phyloP scores from a whole-genome alignment of 2,113 vertebrate species.

The Chloebia gouldiae region DNA sequence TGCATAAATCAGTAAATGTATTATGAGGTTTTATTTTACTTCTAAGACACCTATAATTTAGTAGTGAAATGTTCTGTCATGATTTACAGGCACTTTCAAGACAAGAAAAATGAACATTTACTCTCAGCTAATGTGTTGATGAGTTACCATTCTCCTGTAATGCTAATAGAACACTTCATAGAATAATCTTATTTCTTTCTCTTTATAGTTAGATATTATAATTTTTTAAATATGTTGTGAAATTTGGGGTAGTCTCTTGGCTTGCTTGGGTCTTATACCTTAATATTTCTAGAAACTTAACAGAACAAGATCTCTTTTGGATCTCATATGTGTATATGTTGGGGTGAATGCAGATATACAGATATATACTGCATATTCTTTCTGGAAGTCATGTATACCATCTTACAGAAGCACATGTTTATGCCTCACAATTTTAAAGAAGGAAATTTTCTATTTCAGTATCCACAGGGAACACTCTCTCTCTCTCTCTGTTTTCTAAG shows the following conservation, averaged over 20 bases:
- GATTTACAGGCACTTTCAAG: neutral
- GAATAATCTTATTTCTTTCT: neutral
- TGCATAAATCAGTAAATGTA: constrained; percentile 37
- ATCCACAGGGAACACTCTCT: neutral
- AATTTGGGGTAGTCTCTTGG: neutral
- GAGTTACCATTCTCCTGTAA: constrained; percentile 10
- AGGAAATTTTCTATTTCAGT: neutral
- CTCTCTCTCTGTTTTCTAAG: neutral
- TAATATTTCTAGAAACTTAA: neutral
- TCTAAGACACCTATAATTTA: neutral
- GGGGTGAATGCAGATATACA: neutral
- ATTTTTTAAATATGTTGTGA: neutral
- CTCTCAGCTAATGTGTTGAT: neutral
- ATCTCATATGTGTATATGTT: neutral
- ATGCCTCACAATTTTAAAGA: neutral
- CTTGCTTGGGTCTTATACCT: neutral
- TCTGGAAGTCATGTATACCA: accelerated
- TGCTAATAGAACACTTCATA: neutral
- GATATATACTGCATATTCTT: neutral
- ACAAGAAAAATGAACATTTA: constrained; percentile 24
- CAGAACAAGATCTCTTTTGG: neutral
- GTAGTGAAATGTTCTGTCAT: constrained; percentile 40
- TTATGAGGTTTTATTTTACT: constrained; percentile 24
- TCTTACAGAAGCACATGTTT: accelerated
- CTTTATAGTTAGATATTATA: constrained; percentile 16